These are phyloP conservation scores for Lepidonotus clava DNA, from an alignment of 2,888 invertebrate genomes.

Conservation along the genomic window DNA sequence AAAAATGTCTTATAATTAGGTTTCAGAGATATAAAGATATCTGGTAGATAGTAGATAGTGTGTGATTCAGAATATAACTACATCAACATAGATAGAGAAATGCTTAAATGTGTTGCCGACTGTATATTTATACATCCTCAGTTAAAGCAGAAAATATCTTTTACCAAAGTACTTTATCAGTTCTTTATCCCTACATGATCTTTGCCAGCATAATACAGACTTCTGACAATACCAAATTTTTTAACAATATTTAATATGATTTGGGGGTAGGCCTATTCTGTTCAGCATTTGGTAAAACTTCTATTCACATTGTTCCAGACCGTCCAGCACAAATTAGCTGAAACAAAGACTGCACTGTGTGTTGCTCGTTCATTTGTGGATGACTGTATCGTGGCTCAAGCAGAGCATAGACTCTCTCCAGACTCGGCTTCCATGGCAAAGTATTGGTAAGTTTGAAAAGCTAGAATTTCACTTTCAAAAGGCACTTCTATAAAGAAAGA, in stretches of 20 bases:
- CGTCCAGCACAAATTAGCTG: conserved; percentile 81
- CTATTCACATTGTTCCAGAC: conserved; percentile 72
- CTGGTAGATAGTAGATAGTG: not conserved
- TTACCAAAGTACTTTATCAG: not conserved
- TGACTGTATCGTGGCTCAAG: conserved; percentile 79
- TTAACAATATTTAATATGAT: not conserved
- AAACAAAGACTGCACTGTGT: conserved; percentile 80
- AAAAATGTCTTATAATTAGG: not conserved
- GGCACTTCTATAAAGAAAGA: no score
- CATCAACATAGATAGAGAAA: no score
- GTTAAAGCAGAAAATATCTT: not conserved
- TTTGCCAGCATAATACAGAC: not conserved
- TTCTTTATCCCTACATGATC: not conserved
- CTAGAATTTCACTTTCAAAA: no score
- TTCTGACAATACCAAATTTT: not conserved
- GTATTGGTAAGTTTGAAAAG: conserved; percentile 77
- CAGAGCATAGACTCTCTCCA: conserved; percentile 75
- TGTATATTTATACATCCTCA: not conserved
- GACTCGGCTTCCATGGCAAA: conserved; percentile 81
- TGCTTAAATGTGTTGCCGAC: no score
- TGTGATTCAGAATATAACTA: not conserved
- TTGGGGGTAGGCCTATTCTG: no score
- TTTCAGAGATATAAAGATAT: not conserved
- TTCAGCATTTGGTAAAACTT: no score
- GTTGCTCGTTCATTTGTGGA: conserved; percentile 80